These are phyloP conservation scores for Enoplosus armatus DNA, from an alignment of 2,797 vertebrate genomes.

Conservation along the genomic window DNA sequence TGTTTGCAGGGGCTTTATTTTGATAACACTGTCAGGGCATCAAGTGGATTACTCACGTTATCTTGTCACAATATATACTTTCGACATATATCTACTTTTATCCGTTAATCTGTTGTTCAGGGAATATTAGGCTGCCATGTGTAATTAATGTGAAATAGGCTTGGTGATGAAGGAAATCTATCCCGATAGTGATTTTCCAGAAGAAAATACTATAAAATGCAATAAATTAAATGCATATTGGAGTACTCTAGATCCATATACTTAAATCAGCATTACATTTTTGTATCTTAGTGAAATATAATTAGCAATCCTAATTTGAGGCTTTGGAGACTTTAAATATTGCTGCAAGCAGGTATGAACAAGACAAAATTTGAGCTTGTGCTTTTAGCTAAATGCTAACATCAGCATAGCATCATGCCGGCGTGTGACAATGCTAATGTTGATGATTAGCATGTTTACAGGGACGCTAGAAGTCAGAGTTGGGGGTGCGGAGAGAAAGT, in stretches of 20 bases:
- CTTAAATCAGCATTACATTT: not conserved
- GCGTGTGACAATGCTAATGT: not conserved
- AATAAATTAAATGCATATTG: not conserved
- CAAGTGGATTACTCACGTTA: slow-evolving; percentile 40
- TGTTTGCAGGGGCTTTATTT: slow-evolving; percentile 46
- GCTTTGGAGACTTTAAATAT: not conserved
- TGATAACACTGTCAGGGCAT: slow-evolving; percentile 44
- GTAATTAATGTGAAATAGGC: slow-evolving; percentile 10
- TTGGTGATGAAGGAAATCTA: not conserved
- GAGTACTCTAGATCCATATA: too few species aligned
- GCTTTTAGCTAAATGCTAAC: not conserved
- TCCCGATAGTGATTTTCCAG: not conserved
- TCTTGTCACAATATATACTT: slow-evolving; percentile 36
- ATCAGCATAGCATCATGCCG: not conserved
- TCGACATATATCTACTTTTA: slow-evolving; percentile 34
- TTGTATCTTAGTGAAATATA: not conserved
- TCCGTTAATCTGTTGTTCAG: slow-evolving; percentile 15
- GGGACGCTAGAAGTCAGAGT: too few species aligned
- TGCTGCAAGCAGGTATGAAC: not conserved
- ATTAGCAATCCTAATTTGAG: not conserved
- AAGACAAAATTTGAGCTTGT: too few species aligned
- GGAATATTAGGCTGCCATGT: slow-evolving; percentile 9
- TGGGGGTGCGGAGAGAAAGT: not conserved
- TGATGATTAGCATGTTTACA: not conserved
- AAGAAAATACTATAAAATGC: not conserved